phyloP scores from a whole-genome alignment of 92 coral and sea anemone genomes.

The Phenganax marumi region DNA sequence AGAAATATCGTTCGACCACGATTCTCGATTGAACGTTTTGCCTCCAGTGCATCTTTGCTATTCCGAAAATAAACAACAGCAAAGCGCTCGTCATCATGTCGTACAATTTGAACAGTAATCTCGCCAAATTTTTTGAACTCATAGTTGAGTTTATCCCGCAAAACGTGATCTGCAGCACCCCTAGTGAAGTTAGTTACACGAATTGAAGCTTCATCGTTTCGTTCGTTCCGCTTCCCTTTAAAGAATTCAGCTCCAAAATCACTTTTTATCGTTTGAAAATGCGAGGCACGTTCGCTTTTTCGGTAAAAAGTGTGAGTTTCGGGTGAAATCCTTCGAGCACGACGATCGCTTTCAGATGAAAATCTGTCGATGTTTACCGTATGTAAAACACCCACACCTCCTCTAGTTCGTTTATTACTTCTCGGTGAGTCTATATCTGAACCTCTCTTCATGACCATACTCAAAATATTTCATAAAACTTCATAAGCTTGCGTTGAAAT shows the following conservation, averaged over 20 bases:
- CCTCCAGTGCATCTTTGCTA: constrained; percentile 88
- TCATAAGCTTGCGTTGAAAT: constrained; percentile 22
- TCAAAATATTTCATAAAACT: constrained; percentile 29
- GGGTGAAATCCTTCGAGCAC: constrained; percentile 81
- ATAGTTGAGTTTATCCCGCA: constrained; percentile 87
- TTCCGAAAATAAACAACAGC: constrained; percentile 97
- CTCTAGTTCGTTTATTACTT: constrained; percentile 88
- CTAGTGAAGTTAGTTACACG: constrained; percentile 86
- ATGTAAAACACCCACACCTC: constrained; percentile 83
- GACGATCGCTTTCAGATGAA: constrained; percentile 98
- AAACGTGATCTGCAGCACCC: constrained; percentile 78
- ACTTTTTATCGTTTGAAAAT: constrained; percentile 88
- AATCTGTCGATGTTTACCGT: constrained; percentile 87
- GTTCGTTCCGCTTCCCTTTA: constrained; percentile 79
- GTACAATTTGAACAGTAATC: constrained; percentile 82
- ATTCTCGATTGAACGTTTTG: constrained; percentile 86
- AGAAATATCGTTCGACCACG: constrained; percentile 74
- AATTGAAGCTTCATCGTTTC: constrained; percentile 84
- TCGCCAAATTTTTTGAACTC: constrained; percentile 99
- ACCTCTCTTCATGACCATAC: constrained; percentile 99
- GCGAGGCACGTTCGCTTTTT: constrained; percentile 71
- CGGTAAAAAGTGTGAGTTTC: constrained; percentile 93
- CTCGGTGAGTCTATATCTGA: constrained; percentile 97
- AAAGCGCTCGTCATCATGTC: constrained; percentile 97
- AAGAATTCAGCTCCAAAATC: constrained; percentile 77